Base-by-base conservation (phyloP, 2,797 vertebrate species). In the Poecilia wingei region DNA sequence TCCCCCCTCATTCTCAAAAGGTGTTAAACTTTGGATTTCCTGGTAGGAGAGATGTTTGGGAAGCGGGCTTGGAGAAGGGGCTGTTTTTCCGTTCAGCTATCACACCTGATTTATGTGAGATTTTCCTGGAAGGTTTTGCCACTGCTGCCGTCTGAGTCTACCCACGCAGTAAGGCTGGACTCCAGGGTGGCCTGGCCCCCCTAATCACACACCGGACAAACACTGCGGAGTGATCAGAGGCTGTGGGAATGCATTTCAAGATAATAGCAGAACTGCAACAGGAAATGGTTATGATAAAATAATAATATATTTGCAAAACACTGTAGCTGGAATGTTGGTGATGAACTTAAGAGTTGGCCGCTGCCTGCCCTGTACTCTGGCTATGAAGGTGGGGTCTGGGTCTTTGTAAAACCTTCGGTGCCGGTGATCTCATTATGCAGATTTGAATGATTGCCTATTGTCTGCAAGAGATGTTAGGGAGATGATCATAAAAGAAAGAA, bases 81-180 rank as follows among this genome's bases (percentile, higher is more conserved):
- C 68, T 9, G 55, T 77, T 93, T 87, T 95, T 94, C 94, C 94
- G 64, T 84, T 92, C 80, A 69, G 89, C 92, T 79, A 92, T 95
- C 93, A 94, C 91, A 95, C 93, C 94, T 95, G 95, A 95, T 95
- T 95, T 95, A 94, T 95, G 92, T 95, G 91, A 94, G 92, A 93
- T 94, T 93, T 94, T 95, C 94, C 94, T 95, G 95, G 92, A 95
- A 95, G 84, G 83, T 84, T 76, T 83, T 89, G 90, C 93, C 92
- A 86, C 87, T 79, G 83, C 89, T 72, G 79, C 89, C 82, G 89
- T 86, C 84, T 92, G 76, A 79, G 69, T 83, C 79, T 91, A 74
- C 88, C 87, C 86, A 90, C 83, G 36, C 85, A 12, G 87, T 9
- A n/a, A 82, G 81, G 78, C 80, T 79, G 86, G 78, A 87, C 82